These are phyloP conservation scores for Hirtodrosophila confusa DNA, from an alignment of 2,888 invertebrate species.

Conservation along the genomic window DNA sequence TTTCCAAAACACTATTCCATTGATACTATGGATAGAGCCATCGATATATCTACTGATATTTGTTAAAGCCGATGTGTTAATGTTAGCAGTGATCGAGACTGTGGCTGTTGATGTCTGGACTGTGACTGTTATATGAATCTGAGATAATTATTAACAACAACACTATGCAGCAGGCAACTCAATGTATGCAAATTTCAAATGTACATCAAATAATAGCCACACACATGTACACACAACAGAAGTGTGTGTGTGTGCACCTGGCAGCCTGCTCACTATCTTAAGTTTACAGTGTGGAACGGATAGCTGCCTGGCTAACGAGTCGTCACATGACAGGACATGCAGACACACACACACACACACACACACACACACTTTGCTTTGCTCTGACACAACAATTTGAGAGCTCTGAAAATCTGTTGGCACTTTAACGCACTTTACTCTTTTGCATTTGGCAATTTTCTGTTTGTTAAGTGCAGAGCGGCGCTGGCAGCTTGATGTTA, in stretches of 20 bases:
- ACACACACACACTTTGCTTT: conserved; percentile 11
- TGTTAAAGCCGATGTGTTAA: no score
- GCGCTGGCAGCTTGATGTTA: conserved; percentile 26
- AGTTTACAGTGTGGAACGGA: conserved; percentile 42
- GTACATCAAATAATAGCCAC: no score
- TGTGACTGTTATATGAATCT: no score
- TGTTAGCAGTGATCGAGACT: no score
- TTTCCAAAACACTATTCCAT: no score
- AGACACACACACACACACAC: conserved; percentile 6
- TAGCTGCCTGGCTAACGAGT: conserved; percentile 68
- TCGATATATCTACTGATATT: no score
- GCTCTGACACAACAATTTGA: conserved; percentile 38
- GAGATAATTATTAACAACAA: no score
- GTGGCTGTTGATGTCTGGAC: no score
- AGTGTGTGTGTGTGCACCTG: conserved; percentile 2
- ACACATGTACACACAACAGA: neutral
- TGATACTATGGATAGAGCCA: no score
- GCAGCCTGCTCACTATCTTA: conserved; percentile 22
- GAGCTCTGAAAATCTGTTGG: conserved; percentile 47
- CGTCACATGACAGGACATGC: conserved; percentile 54
- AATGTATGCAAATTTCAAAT: neutral
- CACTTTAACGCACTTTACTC: conserved; percentile 60
- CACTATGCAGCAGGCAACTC: conserved; percentile 12
- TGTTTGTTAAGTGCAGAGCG: neutral
- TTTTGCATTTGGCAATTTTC: conserved; percentile 42